Percentiles rank a stretch among this genome's conserved stretches.
Conservation (phyloP, 2,113 vertebrate genomes). For the Cryptotis parvus region DNA sequence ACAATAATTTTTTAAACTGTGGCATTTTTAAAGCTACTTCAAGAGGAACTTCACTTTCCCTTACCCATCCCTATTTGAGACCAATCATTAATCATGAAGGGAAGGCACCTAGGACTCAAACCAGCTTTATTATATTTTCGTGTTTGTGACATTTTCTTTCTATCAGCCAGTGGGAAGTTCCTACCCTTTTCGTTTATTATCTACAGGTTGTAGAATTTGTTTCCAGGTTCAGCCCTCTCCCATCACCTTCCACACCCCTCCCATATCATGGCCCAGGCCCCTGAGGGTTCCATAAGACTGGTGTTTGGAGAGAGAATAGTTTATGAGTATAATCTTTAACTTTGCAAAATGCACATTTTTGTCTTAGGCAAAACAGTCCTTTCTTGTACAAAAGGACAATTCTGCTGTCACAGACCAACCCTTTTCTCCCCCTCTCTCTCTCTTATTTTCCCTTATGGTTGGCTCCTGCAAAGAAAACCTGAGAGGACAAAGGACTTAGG, state of each 20-base stretch:
- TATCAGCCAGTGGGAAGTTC: constrained; percentile 81
- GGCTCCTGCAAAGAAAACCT: background rate
- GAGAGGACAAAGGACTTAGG: background rate
- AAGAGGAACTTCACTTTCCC: constrained; percentile 87
- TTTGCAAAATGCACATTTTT: background rate
- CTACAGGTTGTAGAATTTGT: constrained; percentile 75
- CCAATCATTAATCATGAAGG: constrained; percentile 90
- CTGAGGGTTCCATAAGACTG: background rate
- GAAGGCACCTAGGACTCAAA: constrained; percentile 83
- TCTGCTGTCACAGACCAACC: background rate
- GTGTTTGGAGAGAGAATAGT: background rate
- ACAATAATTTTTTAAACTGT: constrained; percentile 86
- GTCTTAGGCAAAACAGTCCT: constrained; percentile 21
- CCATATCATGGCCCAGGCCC: background rate
- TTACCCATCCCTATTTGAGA: constrained; percentile 85
- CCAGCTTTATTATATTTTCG: constrained; percentile 87
- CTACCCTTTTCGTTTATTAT: constrained; percentile 84
- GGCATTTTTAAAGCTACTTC: constrained; percentile 91
- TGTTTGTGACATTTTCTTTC: constrained; percentile 89
- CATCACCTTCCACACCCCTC: constrained; percentile 20
- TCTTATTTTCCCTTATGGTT: background rate
- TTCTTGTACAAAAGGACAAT: background rate
- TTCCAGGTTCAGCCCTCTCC: constrained; percentile 65
- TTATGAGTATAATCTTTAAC: background rate
- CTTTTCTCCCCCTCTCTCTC: background rate